Evolutionary conservation across 2,113 vertebrate genomes (phyloP), one percentile per base, ranked within the genome.

Genomic region (Poicephalus gulielmi): DNA sequence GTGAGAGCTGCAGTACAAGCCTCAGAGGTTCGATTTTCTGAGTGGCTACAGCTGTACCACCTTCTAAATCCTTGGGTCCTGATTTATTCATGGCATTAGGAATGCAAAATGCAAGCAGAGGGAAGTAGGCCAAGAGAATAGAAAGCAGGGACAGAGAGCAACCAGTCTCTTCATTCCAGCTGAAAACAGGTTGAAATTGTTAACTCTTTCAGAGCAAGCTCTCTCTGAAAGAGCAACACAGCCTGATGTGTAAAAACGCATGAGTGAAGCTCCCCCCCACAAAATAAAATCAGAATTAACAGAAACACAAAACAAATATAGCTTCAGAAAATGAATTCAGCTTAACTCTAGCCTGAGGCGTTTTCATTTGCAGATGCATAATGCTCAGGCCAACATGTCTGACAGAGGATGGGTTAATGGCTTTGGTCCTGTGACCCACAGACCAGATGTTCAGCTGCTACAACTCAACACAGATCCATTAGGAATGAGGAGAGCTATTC

Each of bases 51-150:
- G 97, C 96, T 97, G 96, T 96, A 93, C 85, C 88, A 96, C 91
- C 94, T 96, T 93, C 94, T 88, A 96, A 96, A 96, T 96, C 95
- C 92, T 90, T 91, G 77, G 91, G 82, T 95, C 92, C 91, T 96
- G 90, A 97, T 97, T 97, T 97, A 97, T 97, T 97, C 96, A 97
- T 95, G 76, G 94, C 88, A 97, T 96, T 96, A 96, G 89, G 91
- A 92, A 97, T 97, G 94, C 97, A 96, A 95, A 97, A 96, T 94
- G 88, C 94, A 96, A 97, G 92, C 93, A 94, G 75, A 79, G 91
- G 94, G 96, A 97, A 96, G 95, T 96, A 96, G 97, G 97, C 96
- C 95, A 97, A 95, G 87, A 96, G 93, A 95, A 92, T 35, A 93
- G 94, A 94, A 94, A 96, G 87, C 64, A 90, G 93, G 80, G 86